Percentiles rank a stretch among this genome's conserved stretches.
These are phyloP conservation scores for Apteryx owenii DNA, from an alignment of 2,113 vertebrate genomes.

Conservation along the genomic window DNA sequence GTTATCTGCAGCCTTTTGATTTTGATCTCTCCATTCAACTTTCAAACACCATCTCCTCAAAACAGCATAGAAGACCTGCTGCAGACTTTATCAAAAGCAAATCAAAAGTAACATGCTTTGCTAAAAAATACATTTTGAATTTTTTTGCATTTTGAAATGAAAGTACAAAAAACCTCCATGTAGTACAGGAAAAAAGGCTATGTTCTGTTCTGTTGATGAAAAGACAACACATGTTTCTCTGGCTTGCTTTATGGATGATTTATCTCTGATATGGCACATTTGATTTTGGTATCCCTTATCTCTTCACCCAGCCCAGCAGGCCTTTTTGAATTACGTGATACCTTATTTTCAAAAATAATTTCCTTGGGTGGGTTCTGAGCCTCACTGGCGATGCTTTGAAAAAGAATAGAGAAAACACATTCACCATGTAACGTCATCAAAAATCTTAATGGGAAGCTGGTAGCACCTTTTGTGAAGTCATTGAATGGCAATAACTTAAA, in stretches of 20 bases:
- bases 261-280: not conserved
- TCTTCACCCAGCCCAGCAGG: not conserved
- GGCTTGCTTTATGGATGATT: not conserved
- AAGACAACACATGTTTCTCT: not conserved
- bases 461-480: not conserved
- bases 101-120: not conserved
- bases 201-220: not conserved
- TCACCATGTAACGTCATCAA: not conserved
- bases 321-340: not conserved
- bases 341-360: not conserved
- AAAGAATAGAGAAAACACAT: not conserved
- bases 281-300: not conserved
- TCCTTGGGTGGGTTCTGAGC: not conserved
- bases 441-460: not conserved
- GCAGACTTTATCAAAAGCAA: not conserved
- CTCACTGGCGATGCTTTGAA: not conserved
- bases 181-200: not conserved
- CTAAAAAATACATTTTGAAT: not conserved
- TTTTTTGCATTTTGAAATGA: not conserved
- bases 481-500: not conserved
- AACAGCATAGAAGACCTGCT: not conserved
- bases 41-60: not conserved
- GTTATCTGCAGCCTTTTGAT: not conserved
- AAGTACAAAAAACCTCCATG: not conserved
- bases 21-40: not conserved